phyloP scores from a whole-genome alignment of 2,113 vertebrate species.

The Heteronetta atricapilla region DNA sequence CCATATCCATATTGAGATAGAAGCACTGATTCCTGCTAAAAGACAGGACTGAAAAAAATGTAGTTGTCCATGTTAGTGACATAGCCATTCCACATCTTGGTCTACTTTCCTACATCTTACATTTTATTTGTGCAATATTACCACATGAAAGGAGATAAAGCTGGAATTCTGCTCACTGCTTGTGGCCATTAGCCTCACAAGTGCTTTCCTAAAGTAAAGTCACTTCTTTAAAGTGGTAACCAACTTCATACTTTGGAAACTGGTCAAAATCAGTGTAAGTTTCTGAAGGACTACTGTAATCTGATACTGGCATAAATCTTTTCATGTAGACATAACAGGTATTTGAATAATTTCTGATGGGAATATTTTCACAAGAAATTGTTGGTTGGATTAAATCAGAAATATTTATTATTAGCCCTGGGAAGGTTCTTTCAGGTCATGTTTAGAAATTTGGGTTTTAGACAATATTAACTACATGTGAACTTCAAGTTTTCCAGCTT shows the following conservation, averaged over 20 bases:
- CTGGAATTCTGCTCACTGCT: neutral
- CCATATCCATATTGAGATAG: neutral
- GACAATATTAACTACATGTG: neutral
- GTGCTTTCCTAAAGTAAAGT: neutral
- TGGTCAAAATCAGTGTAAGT: fast-evolving
- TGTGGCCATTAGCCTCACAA: neutral
- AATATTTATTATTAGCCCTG: neutral
- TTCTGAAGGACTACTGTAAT: neutral
- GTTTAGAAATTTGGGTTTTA: neutral
- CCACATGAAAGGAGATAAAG: neutral
- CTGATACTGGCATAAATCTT: neutral
- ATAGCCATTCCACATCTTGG: neutral
- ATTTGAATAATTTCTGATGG: neutral
- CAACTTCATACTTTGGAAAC: neutral
- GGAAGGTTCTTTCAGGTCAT: neutral
- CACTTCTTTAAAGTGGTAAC: neutral
- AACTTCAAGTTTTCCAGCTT: neutral
- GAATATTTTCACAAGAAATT: neutral
- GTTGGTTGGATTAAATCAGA: neutral
- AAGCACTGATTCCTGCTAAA: neutral
- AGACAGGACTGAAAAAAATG: neutral
- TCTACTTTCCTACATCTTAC: neutral
- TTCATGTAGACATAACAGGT: fast-evolving
- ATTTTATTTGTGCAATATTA: neutral
- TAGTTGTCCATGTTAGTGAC: neutral